phyloP scores from a whole-genome alignment of 2,113 vertebrate genomes.

The Megaceryle maxima region DNA sequence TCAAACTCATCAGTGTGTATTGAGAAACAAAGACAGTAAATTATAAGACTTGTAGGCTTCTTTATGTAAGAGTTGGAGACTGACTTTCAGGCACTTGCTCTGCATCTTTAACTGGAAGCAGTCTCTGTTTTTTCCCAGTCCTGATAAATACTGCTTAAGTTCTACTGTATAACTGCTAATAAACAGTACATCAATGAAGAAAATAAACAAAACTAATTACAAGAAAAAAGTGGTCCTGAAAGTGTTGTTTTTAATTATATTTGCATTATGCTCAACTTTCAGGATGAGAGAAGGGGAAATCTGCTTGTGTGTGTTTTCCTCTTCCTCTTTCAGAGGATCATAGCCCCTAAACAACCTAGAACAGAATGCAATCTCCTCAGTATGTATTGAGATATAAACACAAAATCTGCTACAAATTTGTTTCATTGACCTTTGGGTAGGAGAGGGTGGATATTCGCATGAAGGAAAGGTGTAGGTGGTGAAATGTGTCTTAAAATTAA shows the following conservation, averaged over 20 bases:
- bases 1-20: not conserved
- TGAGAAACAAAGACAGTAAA: not conserved
- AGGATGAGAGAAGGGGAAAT: not conserved
- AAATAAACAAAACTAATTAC: not conserved
- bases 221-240: not conserved
- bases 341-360: not conserved
- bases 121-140: not conserved
- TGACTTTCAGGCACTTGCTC: not conserved
- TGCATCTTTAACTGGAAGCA: not conserved
- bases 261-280: not conserved
- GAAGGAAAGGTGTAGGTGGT: not conserved
- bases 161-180: not conserved
- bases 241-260: not conserved
- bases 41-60: not conserved
- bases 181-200: not conserved
- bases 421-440: not conserved
- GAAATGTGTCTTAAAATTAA: not conserved
- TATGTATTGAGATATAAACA: not conserved
- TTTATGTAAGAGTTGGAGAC: not conserved
- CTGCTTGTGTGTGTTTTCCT: not conserved
- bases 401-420: not conserved
- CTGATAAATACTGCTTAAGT: not conserved
- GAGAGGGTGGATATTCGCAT: rapidly evolving
- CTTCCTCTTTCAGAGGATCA: not conserved
- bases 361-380: not conserved